phyloP scores from a whole-genome alignment of 2,113 vertebrate genomes.

The Phalacrocorax pelagicus region DNA sequence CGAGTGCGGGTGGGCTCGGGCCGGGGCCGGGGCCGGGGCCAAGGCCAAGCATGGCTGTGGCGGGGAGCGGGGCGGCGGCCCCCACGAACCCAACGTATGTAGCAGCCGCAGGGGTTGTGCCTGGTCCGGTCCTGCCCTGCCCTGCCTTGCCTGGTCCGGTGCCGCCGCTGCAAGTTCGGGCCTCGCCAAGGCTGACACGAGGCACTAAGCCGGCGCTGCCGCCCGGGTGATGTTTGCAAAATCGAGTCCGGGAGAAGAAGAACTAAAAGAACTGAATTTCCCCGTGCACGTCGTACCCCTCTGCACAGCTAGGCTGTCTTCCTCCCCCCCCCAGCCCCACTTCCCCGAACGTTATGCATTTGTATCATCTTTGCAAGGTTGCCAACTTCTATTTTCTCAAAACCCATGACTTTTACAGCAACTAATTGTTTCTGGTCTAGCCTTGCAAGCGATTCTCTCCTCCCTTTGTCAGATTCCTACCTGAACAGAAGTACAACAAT shows the following conservation, averaged over 20 bases:
- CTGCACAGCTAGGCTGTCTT: background rate
- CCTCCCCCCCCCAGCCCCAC: too few relatives aligned
- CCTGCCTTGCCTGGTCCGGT: background rate
- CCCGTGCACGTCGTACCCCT: fast-evolving
- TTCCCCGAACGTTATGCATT: fast-evolving
- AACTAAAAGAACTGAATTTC: fast-evolving
- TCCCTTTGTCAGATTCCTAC: background rate
- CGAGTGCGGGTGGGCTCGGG: too few relatives aligned
- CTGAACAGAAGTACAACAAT: background rate
- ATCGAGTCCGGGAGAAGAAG: background rate
- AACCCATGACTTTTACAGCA: background rate
- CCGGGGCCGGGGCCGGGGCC: too few relatives aligned
- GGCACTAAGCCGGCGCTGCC: fast-evolving
- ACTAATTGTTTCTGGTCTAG: background rate
- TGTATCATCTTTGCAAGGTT: background rate
- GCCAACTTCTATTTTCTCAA: background rate
- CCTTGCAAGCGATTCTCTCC: background rate
- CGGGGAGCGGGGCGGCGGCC: too few relatives aligned
- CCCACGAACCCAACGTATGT: too few relatives aligned
- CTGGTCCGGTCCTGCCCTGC: too few relatives aligned
- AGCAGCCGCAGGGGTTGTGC: too few relatives aligned
- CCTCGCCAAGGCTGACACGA: fast-evolving
- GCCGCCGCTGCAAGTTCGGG: background rate
- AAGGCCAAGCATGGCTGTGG: too few relatives aligned
- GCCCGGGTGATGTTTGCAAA: too few relatives aligned